Conservation (phyloP, 1,140 invertebrate species). For the Neelides sp. region DNA sequence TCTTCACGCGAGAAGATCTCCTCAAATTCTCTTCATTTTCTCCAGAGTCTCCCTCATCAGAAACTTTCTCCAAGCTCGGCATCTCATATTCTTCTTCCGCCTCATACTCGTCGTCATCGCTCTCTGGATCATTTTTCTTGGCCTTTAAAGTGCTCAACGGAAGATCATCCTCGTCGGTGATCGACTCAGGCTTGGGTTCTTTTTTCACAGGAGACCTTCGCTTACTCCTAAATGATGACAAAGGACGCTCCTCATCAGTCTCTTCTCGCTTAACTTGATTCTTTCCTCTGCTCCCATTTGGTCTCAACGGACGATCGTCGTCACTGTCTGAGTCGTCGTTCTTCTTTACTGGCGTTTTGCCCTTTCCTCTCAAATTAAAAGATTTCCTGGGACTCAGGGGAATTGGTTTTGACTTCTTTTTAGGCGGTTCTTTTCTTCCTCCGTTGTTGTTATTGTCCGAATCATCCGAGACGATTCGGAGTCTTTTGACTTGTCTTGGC, state of each 20-base stretch:
- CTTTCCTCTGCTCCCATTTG: conserved; percentile 7
- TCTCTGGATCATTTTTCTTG: conserved; percentile 5
- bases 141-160: not conserved
- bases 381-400: not conserved
- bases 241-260: conserved; percentile 34
- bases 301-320: conserved; percentile 29
- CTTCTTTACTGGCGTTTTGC: not conserved
- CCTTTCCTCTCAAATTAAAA: not conserved
- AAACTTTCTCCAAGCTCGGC: conserved; percentile 16
- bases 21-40: conserved; percentile 31
- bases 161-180: not conserved
- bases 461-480: not conserved
- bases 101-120: conserved; percentile 23
- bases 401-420: not conserved
- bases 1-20: conserved; percentile 13
- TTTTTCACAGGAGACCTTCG: not conserved
- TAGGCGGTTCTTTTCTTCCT: conserved; percentile 4
- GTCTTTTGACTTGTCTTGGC: not conserved
- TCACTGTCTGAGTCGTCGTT: conserved; percentile 5
- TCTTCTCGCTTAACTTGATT: conserved; percentile 33
- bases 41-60: conserved; percentile 34
- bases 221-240: not conserved
- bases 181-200: not conserved
- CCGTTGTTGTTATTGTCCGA: not conserved
- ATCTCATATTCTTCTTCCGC: conserved; percentile 26